Conservation (phyloP, 2,113 vertebrate genomes). For the Nannobrachium achirus region DNA sequence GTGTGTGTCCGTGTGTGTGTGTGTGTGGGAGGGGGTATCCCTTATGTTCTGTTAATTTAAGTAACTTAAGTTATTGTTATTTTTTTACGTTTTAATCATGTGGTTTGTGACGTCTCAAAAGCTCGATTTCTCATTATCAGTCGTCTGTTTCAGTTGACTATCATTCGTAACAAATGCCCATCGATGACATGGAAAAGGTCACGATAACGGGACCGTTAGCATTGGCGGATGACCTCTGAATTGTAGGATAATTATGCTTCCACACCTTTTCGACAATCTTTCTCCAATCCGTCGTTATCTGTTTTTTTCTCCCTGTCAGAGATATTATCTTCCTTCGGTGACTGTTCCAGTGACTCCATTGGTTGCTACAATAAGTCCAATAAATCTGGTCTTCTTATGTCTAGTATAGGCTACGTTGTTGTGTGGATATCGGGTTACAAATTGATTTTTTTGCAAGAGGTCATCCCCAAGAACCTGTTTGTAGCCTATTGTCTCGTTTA, state of each 20-base stretch:
- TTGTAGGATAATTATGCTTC: slow-evolving; percentile 11
- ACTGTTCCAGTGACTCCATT: slow-evolving; percentile 43
- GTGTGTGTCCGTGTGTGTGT: neutral
- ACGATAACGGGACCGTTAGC: slow-evolving; percentile 9
- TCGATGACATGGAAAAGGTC: slow-evolving; percentile 21
- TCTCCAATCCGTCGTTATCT: slow-evolving; percentile 17
- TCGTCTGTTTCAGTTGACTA: slow-evolving; percentile 40
- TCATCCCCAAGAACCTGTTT: slow-evolving; percentile 50
- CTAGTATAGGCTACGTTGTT: slow-evolving; percentile 60
- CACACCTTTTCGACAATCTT: neutral
- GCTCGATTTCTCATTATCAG: slow-evolving; percentile 26
- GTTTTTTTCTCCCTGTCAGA: slow-evolving; percentile 61
- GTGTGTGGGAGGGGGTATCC: slow-evolving; percentile 10
- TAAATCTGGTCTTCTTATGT: slow-evolving; percentile 66
- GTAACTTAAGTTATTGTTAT: slow-evolving; percentile 26
- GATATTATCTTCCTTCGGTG: slow-evolving; percentile 41
- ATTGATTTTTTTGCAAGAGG: slow-evolving; percentile 46
- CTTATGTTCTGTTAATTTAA: slow-evolving; percentile 22
- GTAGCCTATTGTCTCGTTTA: slow-evolving; percentile 30
- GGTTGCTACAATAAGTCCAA: slow-evolving; percentile 35
- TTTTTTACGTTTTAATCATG: slow-evolving; percentile 3
- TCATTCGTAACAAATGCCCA: slow-evolving; percentile 40
- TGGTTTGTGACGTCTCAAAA: slow-evolving; percentile 24
- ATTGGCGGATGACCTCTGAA: slow-evolving; percentile 38
- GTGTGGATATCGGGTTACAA: slow-evolving; percentile 66